A percentile compares a stretch with the other conserved stretches of the same genome.
These are phyloP conservation scores for Eledona agricola DNA, from an alignment of 2,888 invertebrate species.

Conservation along the genomic window DNA sequence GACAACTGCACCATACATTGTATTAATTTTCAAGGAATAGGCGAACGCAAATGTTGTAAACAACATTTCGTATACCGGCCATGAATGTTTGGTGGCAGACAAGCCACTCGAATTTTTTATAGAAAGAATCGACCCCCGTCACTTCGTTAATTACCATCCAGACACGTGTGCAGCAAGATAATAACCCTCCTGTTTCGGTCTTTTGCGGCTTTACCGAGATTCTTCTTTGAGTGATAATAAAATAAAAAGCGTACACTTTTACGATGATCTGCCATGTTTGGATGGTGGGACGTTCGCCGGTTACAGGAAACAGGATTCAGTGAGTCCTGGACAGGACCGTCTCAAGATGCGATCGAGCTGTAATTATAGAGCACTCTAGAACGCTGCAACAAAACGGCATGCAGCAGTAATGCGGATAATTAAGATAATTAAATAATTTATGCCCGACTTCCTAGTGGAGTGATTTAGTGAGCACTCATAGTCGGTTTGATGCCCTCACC, in stretches of 20 bases:
- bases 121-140: conserved; percentile 19
- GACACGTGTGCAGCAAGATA: conserved; percentile 21
- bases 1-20: no score
- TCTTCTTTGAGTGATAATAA: conserved; percentile 19
- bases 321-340: conserved; percentile 11
- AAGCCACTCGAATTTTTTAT: no score
- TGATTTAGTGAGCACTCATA: conserved; percentile 13
- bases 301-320: conserved; percentile 9
- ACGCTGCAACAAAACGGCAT: conserved; percentile 9
- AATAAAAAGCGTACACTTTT: conserved; percentile 23
- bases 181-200: conserved; percentile 17
- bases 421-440: conserved; percentile 31
- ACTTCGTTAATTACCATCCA: conserved; percentile 12
- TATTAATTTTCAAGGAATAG: no score
- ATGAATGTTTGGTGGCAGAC: no score
- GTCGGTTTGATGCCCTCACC: conserved; percentile 10
- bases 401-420: conserved; percentile 7
- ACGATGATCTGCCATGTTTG: conserved; percentile 24
- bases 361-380: conserved; percentile 12
- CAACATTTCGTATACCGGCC: no score
- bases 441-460: conserved; percentile 12
- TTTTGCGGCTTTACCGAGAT: conserved; percentile 12
- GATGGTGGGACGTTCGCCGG: conserved; percentile 6
- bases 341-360: neutral
- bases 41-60: no score